Evolutionary conservation across 2,797 vertebrate genomes (phyloP), one percentile per base, ranked within the genome.

Genomic region (Smutsia gigantea): DNA sequence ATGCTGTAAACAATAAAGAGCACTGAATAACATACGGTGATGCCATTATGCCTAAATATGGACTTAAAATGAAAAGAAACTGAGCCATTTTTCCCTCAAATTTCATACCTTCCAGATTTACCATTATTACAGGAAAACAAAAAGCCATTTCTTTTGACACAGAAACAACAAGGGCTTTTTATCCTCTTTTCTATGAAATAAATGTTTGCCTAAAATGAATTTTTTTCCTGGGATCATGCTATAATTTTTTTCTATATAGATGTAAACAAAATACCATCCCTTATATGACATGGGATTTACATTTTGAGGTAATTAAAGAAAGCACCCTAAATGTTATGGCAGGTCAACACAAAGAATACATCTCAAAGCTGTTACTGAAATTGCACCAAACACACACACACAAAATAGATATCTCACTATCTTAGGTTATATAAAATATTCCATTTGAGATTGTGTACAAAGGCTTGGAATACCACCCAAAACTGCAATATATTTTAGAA

Each of bases 391-490:
- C 53, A 15, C 25, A 37, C 27, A 7, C 59, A 42, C 55, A 57
- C 69, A 14, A 78, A 39, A 87, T 27, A 82, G 9, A 55, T 51
- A 89, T 61, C 49, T 93, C 25, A 53, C 51, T 68, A 49, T 21
- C 37, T 87, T 87, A 61, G 72, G 57, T 81, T 96, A 34, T n/a
- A 51, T 82, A 95, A 86, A 68, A 92, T 46, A 75, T 69, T 92
- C 53, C 46, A 46, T 71, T 90, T 91, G 82, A 94, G 71, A 51
- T 81, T 79, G 29, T 63, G 63, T 15, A 96, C 78, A 92, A 94
- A 96, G 72, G 63, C 63, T 77, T 86, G 37, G 49, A 78, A 93
- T 97, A 83, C 31, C 63, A 90, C 72, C 91, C 78, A 82, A 78
- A 75, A 89, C 37, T 29, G 15, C 23, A 83, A 82, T 78, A 79